Percentiles rank a stretch among this genome's conserved stretches.
Evolutionary conservation across 2,888 invertebrate species (phyloP).

Genomic region (Spilosoma lubricipeda): DNA sequence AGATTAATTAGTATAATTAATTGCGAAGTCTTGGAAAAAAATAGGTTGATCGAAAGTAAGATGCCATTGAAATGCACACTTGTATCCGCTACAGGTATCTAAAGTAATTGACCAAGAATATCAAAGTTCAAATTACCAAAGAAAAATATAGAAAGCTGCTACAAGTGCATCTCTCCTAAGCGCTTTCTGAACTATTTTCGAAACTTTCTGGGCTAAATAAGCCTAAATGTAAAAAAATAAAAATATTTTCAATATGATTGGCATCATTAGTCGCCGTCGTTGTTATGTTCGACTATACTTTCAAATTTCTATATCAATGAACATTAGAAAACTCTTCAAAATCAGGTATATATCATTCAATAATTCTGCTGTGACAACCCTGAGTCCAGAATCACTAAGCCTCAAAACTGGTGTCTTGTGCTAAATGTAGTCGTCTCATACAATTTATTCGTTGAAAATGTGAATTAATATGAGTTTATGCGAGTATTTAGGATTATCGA

Average conservation of each 20-base stretch:
- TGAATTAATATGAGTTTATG: slow-evolving; percentile 43
- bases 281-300: neutral
- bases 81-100: neutral
- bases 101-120: neutral
- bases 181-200: no score
- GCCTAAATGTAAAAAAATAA: neutral
- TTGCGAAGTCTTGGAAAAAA: neutral
- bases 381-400: slow-evolving; percentile 47
- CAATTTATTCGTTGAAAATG: slow-evolving; percentile 49
- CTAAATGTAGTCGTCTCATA: slow-evolving; percentile 48
- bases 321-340: neutral
- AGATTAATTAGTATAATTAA: neutral
- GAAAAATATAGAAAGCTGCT: neutral
- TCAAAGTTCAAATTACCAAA: neutral
- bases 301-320: neutral
- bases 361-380: slow-evolving; percentile 34
- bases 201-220: neutral
- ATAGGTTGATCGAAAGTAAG: neutral
- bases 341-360: neutral
- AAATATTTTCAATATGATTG: neutral
- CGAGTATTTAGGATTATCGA: slow-evolving; percentile 43
- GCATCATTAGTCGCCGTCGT: neutral
- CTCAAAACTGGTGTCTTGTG: slow-evolving; percentile 45
- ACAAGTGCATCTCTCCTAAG: neutral
- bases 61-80: neutral